Base-by-base conservation (phyloP, 53 echinoderm and acorn worm species). In the Henricia sp. region DNA sequence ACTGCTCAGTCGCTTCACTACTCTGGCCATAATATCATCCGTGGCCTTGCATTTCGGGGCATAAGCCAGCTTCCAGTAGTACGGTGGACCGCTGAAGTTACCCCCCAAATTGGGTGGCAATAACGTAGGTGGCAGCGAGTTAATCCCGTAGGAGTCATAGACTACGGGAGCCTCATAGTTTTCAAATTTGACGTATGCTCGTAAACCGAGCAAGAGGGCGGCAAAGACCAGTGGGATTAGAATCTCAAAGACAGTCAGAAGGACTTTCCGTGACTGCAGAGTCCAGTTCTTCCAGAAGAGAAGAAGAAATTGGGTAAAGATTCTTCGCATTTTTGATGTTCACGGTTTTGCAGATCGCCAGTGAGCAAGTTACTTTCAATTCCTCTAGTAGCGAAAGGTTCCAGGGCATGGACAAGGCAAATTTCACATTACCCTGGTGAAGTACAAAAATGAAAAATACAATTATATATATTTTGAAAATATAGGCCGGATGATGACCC, bases 251-350 rank as follows among this genome's bases (percentile, higher is more conserved):
- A 91, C 41, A 0, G 91, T 91, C 13, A 80, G 77, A 20, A 94
- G 27, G 37, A 75, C 62, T 20, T 74, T 76, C 14, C 94, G 91
- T 16, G 84, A 88, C 72, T 91, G 91, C 6, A 94, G 89, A 40
- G 85, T 58, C 78, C 72, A 94, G 70, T 94, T 94, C 76, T 94
- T 94, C 94, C 94, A 94, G 34, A 91, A 55, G 4, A 94, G 77
- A 16, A 94, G 80, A 2, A 68, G 59, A 35, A 94, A 78, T 70
- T 94, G 94, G 52, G 72, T 91, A 33, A 65, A 65, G 37, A 70
- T 63, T 84, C 87, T 82, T 9, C 87, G 86, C 93, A 93, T 93
- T 20, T 68, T 83, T 34, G 28, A 32, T 28, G n/a, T n/a, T n/a
- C n/a, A n/a, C n/a, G n/a, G n/a, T n/a, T n/a, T n/a, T n/a, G n/a